Conservation (phyloP, 2,888 invertebrate genomes). For the Mesochorus sp. region DNA sequence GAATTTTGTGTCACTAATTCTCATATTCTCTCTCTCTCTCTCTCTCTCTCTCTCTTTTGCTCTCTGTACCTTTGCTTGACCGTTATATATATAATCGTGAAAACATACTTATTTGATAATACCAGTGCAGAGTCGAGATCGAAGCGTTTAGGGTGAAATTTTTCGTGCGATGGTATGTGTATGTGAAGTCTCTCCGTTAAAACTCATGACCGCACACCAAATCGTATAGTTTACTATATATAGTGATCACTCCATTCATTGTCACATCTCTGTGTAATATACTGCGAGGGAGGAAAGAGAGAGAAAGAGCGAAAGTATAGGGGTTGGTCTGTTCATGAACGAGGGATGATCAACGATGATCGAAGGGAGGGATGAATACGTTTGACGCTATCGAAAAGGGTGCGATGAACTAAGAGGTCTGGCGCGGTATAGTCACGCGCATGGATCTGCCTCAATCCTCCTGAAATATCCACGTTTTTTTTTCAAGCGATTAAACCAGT, state of each 20-base stretch:
- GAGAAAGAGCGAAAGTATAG: slow-evolving; percentile 65
- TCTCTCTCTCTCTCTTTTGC: slow-evolving; percentile 17
- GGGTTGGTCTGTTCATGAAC: slow-evolving; percentile 3
- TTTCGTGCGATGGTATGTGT: slow-evolving; percentile 2
- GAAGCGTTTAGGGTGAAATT: slow-evolving; percentile 18
- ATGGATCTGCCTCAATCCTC: slow-evolving; percentile 20
- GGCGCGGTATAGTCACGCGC: slow-evolving; percentile 71
- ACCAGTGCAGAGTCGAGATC: slow-evolving; percentile 28
- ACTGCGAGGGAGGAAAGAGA: slow-evolving; percentile 60
- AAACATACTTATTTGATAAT: slow-evolving; percentile 46
- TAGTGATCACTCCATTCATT: slow-evolving; percentile 77
- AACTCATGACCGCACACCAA: slow-evolving; percentile 60
- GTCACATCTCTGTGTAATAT: slow-evolving; percentile 76
- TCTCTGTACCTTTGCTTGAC: no score
- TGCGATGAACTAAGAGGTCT: slow-evolving; percentile 71
- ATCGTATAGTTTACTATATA: slow-evolving; percentile 64
- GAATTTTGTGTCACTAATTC: slow-evolving; percentile 24
- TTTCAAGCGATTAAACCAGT: neutral
- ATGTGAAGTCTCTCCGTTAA: slow-evolving; percentile 18
- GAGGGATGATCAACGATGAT: slow-evolving; percentile 56
- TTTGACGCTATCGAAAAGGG: slow-evolving; percentile 65
- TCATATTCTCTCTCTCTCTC: slow-evolving; percentile 20
- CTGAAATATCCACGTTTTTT: neutral
- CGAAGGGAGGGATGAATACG: slow-evolving; percentile 73
- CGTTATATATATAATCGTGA: slow-evolving; percentile 19